phyloP scores from a whole-genome alignment of 2,797 vertebrate genomes.

The Garrulus glandarius region DNA sequence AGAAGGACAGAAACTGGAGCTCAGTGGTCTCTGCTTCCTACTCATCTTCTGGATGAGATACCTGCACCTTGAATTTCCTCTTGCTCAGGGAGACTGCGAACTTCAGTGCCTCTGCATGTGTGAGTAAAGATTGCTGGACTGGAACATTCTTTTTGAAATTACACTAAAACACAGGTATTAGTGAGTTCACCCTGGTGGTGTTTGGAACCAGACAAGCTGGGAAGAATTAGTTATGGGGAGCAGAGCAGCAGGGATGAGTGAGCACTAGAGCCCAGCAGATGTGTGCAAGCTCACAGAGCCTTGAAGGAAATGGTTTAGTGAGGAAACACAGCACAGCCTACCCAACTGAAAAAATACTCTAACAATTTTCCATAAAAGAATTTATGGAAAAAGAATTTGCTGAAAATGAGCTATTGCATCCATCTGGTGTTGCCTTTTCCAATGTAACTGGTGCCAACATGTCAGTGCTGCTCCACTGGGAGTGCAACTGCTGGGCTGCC shows the following conservation, averaged over 20 bases:
- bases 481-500: background rate
- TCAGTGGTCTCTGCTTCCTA: background rate
- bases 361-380: background rate
- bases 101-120: background rate
- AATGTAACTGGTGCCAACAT: accelerated
- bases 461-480: accelerated
- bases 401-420: background rate
- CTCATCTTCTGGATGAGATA: background rate
- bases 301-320: background rate
- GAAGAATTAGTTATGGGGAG: background rate
- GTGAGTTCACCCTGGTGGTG: background rate
- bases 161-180: background rate
- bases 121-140: background rate
- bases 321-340: background rate
- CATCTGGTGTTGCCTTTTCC: background rate
- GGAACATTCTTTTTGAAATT: background rate
- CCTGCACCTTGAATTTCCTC: background rate
- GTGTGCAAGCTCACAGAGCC: no score
- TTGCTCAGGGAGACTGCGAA: background rate
- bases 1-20: background rate
- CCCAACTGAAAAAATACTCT: background rate
- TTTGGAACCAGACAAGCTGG: background rate
- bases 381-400: background rate
- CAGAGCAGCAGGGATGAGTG: background rate
- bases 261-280: background rate